A percentile compares a stretch with the other conserved stretches of the same genome.
Conservation (phyloP, 2,888 invertebrate genomes). For the Pterostichus madidus region DNA sequence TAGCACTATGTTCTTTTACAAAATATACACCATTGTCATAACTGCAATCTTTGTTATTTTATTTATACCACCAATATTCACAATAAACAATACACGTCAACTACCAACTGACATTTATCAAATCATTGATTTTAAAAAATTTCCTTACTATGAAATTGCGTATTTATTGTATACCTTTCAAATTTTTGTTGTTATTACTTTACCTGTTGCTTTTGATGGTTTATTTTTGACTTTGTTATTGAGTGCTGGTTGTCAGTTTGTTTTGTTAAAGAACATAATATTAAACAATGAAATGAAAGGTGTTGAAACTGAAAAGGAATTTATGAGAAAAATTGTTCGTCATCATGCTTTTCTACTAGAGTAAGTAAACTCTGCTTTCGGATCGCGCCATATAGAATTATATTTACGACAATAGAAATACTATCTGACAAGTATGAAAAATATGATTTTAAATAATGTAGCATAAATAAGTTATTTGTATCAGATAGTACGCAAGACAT, state of each 20-base stretch:
- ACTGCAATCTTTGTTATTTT: background rate
- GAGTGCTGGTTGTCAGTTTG: constrained; percentile 20
- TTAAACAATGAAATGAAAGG: constrained; percentile 2
- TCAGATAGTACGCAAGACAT: no score
- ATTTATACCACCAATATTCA: background rate
- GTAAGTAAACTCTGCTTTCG: background rate
- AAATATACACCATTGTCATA: background rate
- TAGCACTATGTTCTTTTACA: background rate
- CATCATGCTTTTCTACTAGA: constrained; percentile 32
- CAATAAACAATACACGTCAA: background rate
- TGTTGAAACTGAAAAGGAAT: background rate
- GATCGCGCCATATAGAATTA: background rate
- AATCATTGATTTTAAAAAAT: constrained; percentile 26
- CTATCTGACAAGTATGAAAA: no score
- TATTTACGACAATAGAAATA: no score
- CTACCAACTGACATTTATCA: constrained; percentile 11
- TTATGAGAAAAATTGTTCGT: background rate
- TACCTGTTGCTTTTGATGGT: constrained; percentile 17
- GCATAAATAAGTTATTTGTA: no score
- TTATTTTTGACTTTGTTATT: constrained; percentile 19
- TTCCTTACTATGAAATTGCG: background rate
- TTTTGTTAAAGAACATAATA: constrained; percentile 1
- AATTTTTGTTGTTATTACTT: background rate
- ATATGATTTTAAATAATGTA: background rate
- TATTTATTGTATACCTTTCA: background rate